Conservation (phyloP, 2,113 vertebrate species). For the Plotosus lineatus region DNA sequence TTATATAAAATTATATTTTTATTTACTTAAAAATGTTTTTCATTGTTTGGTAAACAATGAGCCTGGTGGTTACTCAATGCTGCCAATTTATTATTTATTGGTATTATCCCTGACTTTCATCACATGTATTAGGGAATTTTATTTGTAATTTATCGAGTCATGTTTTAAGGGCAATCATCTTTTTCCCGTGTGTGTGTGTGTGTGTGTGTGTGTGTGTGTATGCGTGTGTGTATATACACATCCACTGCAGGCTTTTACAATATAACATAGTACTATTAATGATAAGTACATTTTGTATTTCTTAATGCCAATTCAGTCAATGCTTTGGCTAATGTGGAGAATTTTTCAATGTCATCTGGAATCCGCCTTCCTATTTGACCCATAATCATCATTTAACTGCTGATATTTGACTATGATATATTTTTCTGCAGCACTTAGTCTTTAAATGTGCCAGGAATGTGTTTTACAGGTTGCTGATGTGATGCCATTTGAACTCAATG, state of each 20-base stretch:
- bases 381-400: conserved; percentile 6
- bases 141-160: background rate
- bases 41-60: background rate
- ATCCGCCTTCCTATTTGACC: background rate
- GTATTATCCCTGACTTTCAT: background rate
- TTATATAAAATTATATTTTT: background rate
- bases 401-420: conserved; percentile 13
- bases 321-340: background rate
- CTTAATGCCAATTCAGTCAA: background rate
- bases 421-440: conserved; percentile 1
- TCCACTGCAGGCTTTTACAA: background rate
- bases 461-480: conserved; percentile 1
- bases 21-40: background rate
- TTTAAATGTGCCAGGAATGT: conserved; percentile 12
- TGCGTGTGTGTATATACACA: no score
- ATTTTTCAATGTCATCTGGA: background rate
- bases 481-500: background rate
- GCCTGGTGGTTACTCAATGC: background rate
- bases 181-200: background rate
- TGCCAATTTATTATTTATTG: background rate
- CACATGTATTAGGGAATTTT: background rate
- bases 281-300: background rate
- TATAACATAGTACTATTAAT: background rate
- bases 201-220: no score
- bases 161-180: background rate